Base-by-base conservation (phyloP, 2,888 invertebrate genomes). In the Gerris lacustris region DNA sequence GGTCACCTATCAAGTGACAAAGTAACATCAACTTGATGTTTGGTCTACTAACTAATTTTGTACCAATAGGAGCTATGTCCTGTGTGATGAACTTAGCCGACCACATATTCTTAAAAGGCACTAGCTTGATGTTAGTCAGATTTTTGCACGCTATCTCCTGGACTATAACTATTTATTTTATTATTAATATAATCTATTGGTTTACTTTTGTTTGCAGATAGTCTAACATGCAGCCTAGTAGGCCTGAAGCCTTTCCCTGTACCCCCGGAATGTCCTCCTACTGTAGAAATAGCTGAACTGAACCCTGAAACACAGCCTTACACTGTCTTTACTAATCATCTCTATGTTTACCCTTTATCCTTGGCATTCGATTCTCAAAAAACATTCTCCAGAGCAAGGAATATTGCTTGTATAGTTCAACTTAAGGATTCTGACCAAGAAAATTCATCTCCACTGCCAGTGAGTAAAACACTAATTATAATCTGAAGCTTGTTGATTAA, bases 301-400 rank as follows among this genome's bases (percentile, higher is more conserved):
- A 88, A 87, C 79, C 84, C 86, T 66, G 87, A 88, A 76, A 84
- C 88, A 44, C 87, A 91, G 80, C 94, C 96, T 0, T 90, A 90
- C 78, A 90, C 91, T 5, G 87, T 87, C 43, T 96, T 89, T 81
- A 83, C 89, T 44, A 97, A 98, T 81, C 91, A 95, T 79, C 83
- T 98, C 63, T 98, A 94, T 80, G 89, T 98, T 17, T 94, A 96
- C 79, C 98, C 98, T 0, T 83, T 90, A 75, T 84, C 84, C 70
- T 83, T 97, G 70, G 90, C 88, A 79, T 96, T 94, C 78, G 96
- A 96, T 80, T 89, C 90, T 68, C 96, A 96, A 81, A 95, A 94
- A 80, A 84, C 90, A 77, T 96, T 96, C 78, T 89, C 91, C 0
- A 85, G 96, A 79, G 97, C 98, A 0, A 86, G 98, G 78, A 98